Evolutionary conservation across 2,113 vertebrate species (phyloP), one percentile per base, ranked within the genome.

Genomic region (Polypterus senegalus): DNA sequence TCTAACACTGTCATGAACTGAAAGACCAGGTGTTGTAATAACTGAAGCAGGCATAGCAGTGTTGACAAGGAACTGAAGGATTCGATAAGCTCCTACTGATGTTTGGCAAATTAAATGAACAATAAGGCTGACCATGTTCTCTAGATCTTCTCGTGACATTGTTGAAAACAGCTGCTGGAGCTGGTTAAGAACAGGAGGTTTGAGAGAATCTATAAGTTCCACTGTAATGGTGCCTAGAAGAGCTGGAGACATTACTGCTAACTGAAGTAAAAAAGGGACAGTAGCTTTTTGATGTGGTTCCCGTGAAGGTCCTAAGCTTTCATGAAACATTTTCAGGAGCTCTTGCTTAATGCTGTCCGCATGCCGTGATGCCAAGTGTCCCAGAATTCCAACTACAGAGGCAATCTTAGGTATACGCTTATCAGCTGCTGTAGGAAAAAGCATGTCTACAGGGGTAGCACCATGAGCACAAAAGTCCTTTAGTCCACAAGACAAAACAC

Each of bases 41-140:
- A 97, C 94, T 0, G 93, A 93, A 0, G 91, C 88, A 0, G 92
- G 94, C 49, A 91, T 92, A 1, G 94, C 94, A 0, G 91, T 92
- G 76, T 92, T 86, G 0, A 96, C 78, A 48, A 98, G 71, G 61
- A 97, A 97, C 3, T 88, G 86, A 2, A 98, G 73, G 0, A 92
- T 79, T 0, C 86, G 82, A 43, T 89, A 86, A 0, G 94, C 92
- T 0, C 94, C 93, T 0, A 86, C 79, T 0, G 92, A 90, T 3
- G 88, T 92, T 69, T 98, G 94, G 75, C 91, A 92, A 5, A 97
- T 81, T 48, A 98, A 83, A 63, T 93, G 94, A 0, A 97, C 93
- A 0, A 88, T 84, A 9, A 96, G 62, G 43, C 86, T 78, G 10
- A 91, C 69, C 88, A 91, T 83, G 77, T 89, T 91, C 5, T 97